Conservation (phyloP, 2,113 vertebrate genomes). For the Carollia perspicillata region DNA sequence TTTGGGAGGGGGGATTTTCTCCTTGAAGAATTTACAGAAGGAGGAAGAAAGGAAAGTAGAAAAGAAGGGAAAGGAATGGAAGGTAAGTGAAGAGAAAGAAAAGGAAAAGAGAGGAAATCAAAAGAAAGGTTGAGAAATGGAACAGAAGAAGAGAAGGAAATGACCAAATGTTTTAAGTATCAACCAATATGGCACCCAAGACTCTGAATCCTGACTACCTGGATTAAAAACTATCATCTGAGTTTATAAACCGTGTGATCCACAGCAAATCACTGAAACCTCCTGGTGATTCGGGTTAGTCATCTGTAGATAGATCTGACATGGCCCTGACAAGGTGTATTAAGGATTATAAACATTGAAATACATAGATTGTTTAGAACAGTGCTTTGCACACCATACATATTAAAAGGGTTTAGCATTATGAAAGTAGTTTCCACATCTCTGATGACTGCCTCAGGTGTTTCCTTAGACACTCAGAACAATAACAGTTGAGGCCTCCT, state of each 20-base stretch:
- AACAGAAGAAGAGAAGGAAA: not conserved
- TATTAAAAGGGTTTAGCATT: not conserved
- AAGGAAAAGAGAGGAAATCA: not conserved
- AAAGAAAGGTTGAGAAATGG: not conserved
- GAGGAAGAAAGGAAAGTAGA: not conserved
- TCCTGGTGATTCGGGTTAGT: not conserved
- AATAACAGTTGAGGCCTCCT: not conserved
- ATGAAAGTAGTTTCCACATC: not conserved
- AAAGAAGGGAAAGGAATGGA: not conserved
- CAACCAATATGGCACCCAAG: accelerated
- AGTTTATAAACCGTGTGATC: not conserved
- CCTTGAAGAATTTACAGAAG: not conserved
- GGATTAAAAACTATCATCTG: not conserved
- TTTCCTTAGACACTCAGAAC: not conserved
- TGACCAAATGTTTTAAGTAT: not conserved
- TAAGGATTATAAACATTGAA: not conserved
- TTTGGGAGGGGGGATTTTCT: not conserved
- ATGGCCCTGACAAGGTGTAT: not conserved
- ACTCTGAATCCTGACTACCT: not conserved
- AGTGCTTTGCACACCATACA: not conserved
- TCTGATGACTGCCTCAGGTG: not conserved
- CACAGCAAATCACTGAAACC: not conserved
- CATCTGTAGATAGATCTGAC: not conserved
- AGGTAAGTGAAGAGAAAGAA: not conserved
- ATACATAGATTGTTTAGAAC: not conserved